These are phyloP conservation scores for Balanococcus diminutus DNA, from an alignment of 2,888 invertebrate species.

Conservation along the genomic window DNA sequence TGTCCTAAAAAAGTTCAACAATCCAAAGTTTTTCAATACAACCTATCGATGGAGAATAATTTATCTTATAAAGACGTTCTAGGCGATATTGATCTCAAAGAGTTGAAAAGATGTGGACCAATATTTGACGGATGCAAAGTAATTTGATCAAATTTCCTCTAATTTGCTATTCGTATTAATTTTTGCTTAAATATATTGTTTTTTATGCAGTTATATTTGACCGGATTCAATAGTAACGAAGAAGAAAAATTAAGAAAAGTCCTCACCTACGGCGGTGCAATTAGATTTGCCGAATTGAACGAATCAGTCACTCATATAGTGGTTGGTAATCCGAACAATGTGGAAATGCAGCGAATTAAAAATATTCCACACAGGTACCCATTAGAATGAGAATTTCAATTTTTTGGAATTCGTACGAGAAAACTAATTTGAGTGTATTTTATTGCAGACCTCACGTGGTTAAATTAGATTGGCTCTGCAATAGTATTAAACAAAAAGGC, in stretches of 20 bases:
- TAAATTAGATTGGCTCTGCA: conserved; percentile 75
- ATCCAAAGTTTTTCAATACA: conserved; percentile 28
- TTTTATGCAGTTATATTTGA: conserved; percentile 68
- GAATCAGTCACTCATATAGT: conserved; percentile 82
- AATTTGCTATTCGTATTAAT: no score
- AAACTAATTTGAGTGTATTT: not conserved
- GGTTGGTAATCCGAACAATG: conserved; percentile 65
- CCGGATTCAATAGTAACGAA: conserved; percentile 70
- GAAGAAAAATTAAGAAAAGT: conserved; percentile 73
- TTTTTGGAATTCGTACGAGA: conserved; percentile 59
- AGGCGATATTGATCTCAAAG: conserved; percentile 59
- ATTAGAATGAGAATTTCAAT: conserved; percentile 54
- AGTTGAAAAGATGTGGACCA: conserved; percentile 74
- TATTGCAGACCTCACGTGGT: conserved; percentile 68
- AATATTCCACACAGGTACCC: conserved; percentile 50
- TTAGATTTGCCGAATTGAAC: conserved; percentile 76
- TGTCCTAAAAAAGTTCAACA: not conserved
- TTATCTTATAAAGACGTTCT: conserved; percentile 59
- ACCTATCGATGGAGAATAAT: conserved; percentile 47
- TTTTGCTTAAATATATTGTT: not conserved
- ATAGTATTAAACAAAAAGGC: conserved; percentile 70
- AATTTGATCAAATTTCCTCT: conserved; percentile 59
- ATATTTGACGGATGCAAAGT: conserved; percentile 91
- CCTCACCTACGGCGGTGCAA: conserved; percentile 81
- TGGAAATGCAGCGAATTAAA: conserved; percentile 44